Base-by-base conservation (phyloP, 35 echinoderm and acorn worm genomes). In the Apostichopus parvimensis region DNA sequence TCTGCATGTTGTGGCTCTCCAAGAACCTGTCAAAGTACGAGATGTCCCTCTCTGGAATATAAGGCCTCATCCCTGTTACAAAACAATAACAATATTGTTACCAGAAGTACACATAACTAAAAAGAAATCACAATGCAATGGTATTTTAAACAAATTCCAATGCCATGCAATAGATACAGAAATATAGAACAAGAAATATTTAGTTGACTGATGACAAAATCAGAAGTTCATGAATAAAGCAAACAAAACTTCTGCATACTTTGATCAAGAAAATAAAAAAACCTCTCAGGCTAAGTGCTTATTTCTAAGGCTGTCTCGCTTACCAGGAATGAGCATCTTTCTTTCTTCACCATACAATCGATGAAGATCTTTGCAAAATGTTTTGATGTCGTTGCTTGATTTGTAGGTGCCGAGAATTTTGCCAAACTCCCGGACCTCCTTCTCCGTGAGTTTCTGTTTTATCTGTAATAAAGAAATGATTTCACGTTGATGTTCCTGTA, bases 11-110 rank as follows among this genome's bases (percentile, higher is more conserved):
- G 24, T 84, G 81, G 54, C 53, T 59, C 9, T 84, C 81, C 81
- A 84, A 58, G 12, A 84, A 84, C 17, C 81, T 84, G 57, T 84
- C 81, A 84, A 84, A 84, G 81, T 56, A 56, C 9, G 13, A 15
- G n/a, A 84, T 18, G 81, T 84, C 81, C 58, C 81, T 56, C 52
- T 84, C 81, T 84, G 81, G 81, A 58, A 84, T 84, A 18, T 84
- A 84, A 0, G 81, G 81, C 57, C 81, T 57, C 57, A 84, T 84
- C 58, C 81, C 81, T 84, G 52, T 84, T 0, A 84, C 7, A 22
- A 75, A 75, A 17, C 18, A 45, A 45, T 45, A 45, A 45, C 34
- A 4, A 45, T 0, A 45, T 45, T 45, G 34, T 45, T 45, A 45
- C 34, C 34, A 45, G 34, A 45, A 45, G 34, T 45, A 1, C 34